Conservation (phyloP, 1,140 invertebrate genomes). For the Chrysopa pallens region DNA sequence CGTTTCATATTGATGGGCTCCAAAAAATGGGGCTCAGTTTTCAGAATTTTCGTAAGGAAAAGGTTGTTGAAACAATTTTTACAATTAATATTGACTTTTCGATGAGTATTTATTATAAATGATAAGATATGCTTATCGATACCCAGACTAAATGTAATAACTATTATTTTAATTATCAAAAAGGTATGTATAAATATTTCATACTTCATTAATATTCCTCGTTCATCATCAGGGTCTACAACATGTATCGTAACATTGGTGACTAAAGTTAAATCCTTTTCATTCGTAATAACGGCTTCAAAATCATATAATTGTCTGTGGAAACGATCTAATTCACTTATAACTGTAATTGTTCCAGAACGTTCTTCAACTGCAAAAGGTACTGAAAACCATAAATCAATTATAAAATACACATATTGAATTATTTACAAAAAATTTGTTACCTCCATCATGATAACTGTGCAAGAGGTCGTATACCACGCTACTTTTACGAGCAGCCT, state of each 20-base stretch:
- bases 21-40: no score
- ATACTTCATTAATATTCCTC: constrained; percentile 49
- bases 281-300: constrained; percentile 58
- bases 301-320: constrained; percentile 52
- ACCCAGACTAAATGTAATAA: no score
- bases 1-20: no score
- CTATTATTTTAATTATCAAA: no score
- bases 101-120: no score
- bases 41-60: no score
- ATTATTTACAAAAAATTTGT: constrained; percentile 2
- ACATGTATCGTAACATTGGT: constrained; percentile 72
- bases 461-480: constrained; percentile 61
- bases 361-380: constrained; percentile 78
- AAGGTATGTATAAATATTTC: no score
- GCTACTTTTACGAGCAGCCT: constrained; percentile 42
- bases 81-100: no score
- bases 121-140: no score
- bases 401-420: constrained; percentile 1
- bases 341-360: constrained; percentile 73
- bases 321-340: constrained; percentile 53
- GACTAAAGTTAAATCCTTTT: constrained; percentile 41
- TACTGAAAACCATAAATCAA: constrained; percentile 33
- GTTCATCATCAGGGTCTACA: constrained; percentile 51
- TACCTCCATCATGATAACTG: constrained; percentile 64
- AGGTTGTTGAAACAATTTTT: no score